phyloP scores from a whole-genome alignment of 2,888 invertebrate species.

The Hirtodrosophila duncani region DNA sequence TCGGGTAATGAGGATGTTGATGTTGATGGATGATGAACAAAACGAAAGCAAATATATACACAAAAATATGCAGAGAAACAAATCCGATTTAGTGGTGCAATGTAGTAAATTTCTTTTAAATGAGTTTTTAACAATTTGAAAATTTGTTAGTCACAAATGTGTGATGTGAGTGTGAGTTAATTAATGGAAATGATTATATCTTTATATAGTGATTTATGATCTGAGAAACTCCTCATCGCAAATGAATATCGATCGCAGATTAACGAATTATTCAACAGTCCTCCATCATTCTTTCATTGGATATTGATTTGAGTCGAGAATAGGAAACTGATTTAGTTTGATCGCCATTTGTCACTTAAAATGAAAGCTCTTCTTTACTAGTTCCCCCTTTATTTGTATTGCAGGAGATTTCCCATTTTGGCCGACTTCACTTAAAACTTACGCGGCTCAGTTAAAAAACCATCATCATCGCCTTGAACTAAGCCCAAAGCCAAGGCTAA shows the following conservation, averaged over 20 bases:
- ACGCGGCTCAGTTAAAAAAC: constrained; percentile 72
- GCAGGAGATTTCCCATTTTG: no score
- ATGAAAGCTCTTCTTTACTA: no score
- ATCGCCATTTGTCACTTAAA: neutral
- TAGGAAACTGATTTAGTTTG: neutral
- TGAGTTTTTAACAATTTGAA: constrained; percentile 5
- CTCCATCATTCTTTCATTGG: no score
- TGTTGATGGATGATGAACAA: constrained; percentile 12
- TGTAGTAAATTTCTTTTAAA: constrained; percentile 21
- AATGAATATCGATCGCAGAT: no score
- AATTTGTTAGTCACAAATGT: constrained; percentile 54
- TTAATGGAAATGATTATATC: no score
- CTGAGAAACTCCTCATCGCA: no score
- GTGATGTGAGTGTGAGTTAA: no score
- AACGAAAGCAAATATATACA: constrained; percentile 14
- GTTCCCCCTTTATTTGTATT: no score
- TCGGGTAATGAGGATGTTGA: constrained; percentile 22
- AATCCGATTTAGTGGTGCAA: constrained; percentile 61
- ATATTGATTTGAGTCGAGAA: no score
- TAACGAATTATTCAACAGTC: no score
- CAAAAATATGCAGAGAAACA: constrained; percentile 47
- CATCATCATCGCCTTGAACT: constrained; percentile 53
- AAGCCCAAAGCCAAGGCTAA: constrained; percentile 22
- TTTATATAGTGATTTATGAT: no score
- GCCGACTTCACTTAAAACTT: constrained; percentile 58